Evolutionary conservation across 1,140 invertebrate species (phyloP).

Genomic region (Halesus radiatus): DNA sequence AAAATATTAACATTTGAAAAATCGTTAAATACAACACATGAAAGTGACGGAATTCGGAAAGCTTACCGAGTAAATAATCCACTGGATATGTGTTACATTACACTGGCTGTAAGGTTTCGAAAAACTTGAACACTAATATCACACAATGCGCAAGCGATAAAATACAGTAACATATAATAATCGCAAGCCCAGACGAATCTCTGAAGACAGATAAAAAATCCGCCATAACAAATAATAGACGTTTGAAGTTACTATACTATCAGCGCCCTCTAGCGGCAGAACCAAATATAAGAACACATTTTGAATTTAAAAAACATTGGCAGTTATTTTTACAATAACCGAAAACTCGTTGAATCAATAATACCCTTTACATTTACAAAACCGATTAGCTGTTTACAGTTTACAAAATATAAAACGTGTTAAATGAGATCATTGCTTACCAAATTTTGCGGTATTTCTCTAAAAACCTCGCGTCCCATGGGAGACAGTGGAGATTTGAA

Average conservation of each 20-base stretch:
- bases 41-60: background rate
- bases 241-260: background rate
- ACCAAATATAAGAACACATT: background rate
- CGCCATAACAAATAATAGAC: constrained; percentile 27
- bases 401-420: background rate
- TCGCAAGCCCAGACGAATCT: background rate
- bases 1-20: constrained; percentile 13
- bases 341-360: background rate
- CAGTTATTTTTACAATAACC: constrained; percentile 2
- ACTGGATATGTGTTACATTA: background rate
- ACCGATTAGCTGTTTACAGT: too few relatives aligned
- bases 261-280: constrained; percentile 16
- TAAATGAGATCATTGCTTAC: background rate
- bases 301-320: constrained; percentile 20
- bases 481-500: constrained; percentile 35
- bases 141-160: constrained; percentile 5
- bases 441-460: constrained; percentile 32
- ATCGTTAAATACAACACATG: constrained; percentile 29
- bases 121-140: constrained; percentile 4
- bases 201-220: background rate
- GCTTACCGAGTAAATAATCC: background rate
- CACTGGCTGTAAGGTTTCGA: background rate
- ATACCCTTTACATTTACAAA: too few relatives aligned
- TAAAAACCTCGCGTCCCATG: constrained; percentile 18
- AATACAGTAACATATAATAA: constrained; percentile 21